Conservation (phyloP, 2,113 vertebrate genomes). For the Python bivittatus region DNA sequence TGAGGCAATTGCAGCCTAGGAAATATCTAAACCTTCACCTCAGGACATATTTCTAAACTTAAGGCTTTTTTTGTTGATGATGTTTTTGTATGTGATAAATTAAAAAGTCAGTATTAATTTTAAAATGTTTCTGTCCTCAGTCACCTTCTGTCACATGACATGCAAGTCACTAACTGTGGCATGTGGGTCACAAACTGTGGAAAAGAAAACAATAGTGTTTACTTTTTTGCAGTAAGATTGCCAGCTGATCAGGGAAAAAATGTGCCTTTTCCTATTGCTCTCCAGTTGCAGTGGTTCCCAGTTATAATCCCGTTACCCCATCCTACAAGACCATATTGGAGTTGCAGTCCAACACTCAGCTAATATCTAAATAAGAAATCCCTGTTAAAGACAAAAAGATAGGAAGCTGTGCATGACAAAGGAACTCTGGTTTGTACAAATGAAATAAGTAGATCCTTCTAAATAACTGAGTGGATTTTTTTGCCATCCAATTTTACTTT, state of each 20-base stretch:
- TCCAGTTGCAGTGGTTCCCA: not conserved
- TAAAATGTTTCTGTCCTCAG: not conserved
- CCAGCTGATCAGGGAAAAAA: not conserved
- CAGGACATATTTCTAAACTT: not conserved
- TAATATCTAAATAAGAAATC: not conserved
- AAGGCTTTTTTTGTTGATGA: not conserved
- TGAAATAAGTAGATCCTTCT: not conserved
- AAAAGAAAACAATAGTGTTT: not conserved
- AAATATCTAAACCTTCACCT: not conserved
- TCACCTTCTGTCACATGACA: not conserved
- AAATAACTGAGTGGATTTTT: not conserved
- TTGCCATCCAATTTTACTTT: not conserved
- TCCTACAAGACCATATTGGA: not conserved
- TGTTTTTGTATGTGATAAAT: not conserved
- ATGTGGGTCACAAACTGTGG: not conserved
- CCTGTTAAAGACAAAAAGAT: not conserved
- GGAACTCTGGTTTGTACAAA: not conserved
- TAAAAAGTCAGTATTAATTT: not conserved
- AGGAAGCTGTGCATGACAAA: not conserved
- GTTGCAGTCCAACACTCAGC: not conserved
- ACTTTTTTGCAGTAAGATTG: not conserved
- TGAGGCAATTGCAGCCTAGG: not conserved
- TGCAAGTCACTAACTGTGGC: not conserved
- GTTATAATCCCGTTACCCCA: not conserved
- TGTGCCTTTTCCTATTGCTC: not conserved